These are phyloP conservation scores for Dryococelus australis DNA, from an alignment of 2,888 invertebrate species.

Conservation along the genomic window DNA sequence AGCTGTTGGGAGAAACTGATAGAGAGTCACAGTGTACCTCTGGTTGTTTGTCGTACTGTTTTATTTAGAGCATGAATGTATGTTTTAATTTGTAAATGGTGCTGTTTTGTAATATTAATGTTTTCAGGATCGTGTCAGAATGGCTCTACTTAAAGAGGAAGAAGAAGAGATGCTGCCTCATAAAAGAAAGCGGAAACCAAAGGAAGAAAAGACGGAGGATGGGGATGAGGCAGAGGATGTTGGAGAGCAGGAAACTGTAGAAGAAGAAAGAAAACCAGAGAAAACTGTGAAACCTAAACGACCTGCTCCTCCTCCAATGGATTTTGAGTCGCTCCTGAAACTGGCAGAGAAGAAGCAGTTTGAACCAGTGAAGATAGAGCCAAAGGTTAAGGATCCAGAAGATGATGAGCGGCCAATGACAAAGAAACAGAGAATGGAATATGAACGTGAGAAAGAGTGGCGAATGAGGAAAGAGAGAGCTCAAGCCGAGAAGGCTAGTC, in stretches of 20 bases:
- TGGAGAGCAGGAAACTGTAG: conserved; percentile 56
- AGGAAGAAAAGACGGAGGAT: conserved; percentile 53
- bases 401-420: conserved; percentile 79
- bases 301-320: conserved; percentile 74
- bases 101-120: conserved; percentile 34
- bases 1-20: too few relatives aligned
- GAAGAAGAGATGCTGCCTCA: conserved; percentile 77
- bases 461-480: conserved; percentile 54
- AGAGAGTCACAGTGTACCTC: too few relatives aligned
- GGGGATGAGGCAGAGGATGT: conserved; percentile 52
- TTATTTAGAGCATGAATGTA: too few relatives aligned
- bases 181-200: conserved; percentile 65
- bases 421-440: conserved; percentile 78
- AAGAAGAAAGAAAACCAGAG: conserved; percentile 51
- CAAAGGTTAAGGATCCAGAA: conserved; percentile 63
- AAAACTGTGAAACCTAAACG: conserved; percentile 67
- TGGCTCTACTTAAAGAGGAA: conserved; percentile 74
- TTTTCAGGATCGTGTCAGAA: conserved; percentile 72
- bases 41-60: too few relatives aligned
- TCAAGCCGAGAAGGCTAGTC: not conserved
- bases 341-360: conserved; percentile 84
- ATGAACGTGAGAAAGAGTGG: conserved; percentile 74
- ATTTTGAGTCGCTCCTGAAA: conserved; percentile 80
- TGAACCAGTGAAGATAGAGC: conserved; percentile 74
- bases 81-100: too few relatives aligned